These are phyloP conservation scores for Pterocles burchelli DNA, from an alignment of 2,113 vertebrate genomes.

Conservation along the genomic window DNA sequence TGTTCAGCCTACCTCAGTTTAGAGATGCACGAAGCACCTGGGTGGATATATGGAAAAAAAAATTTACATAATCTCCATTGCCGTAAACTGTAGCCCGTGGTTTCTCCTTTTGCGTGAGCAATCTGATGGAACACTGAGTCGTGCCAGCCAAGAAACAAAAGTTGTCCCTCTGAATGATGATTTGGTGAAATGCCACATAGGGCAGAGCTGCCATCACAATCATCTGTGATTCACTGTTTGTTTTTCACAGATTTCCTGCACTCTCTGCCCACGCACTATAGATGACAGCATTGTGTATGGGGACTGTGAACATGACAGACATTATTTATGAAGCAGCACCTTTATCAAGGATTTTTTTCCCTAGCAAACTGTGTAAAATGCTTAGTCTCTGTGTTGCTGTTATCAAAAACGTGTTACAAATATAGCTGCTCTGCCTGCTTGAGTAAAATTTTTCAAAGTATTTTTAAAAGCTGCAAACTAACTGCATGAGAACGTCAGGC, in stretches of 20 bases:
- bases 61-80: background rate
- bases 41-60: background rate
- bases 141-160: constrained; percentile 2
- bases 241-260: constrained; percentile 44
- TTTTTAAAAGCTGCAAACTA: background rate
- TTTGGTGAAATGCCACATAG: constrained; percentile 24
- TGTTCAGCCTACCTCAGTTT: background rate
- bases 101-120: background rate
- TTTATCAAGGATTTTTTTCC: constrained; percentile 26
- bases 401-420: background rate
- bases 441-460: constrained; percentile 19
- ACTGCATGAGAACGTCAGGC: background rate
- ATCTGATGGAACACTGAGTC: background rate
- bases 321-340: constrained; percentile 44
- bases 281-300: constrained; percentile 13
- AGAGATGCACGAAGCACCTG: background rate
- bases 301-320: constrained; percentile 25
- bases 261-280: background rate
- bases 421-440: background rate
- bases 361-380: constrained; percentile 15
- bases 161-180: constrained; percentile 17
- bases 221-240: constrained; percentile 37
- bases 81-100: fast-evolving
- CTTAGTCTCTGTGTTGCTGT: constrained; percentile 18
- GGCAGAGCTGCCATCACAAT: constrained; percentile 14